Percentiles rank a stretch among this genome's conserved stretches.
phyloP scores from a whole-genome alignment of 2,113 vertebrate species.

The Gambusia holbrooki region DNA sequence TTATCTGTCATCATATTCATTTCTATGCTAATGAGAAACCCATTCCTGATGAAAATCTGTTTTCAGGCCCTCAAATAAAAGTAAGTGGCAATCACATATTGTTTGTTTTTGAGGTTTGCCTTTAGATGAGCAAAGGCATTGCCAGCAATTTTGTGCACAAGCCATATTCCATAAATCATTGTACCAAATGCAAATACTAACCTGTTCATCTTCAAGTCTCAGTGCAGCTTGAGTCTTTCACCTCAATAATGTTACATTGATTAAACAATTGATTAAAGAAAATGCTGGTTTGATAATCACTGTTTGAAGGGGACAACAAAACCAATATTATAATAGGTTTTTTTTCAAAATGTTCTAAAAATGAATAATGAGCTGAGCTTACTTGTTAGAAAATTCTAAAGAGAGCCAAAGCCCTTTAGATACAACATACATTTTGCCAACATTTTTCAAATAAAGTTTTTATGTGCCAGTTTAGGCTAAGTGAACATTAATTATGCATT shows the following conservation, averaged over 20 bases:
- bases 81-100: slow-evolving; percentile 79
- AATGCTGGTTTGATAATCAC: slow-evolving; percentile 49
- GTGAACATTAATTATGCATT: too few species aligned
- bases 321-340: slow-evolving; percentile 20
- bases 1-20: slow-evolving; percentile 86
- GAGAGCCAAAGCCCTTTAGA: neutral
- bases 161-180: slow-evolving; percentile 69
- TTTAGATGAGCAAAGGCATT: slow-evolving; percentile 75
- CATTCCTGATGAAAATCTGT: slow-evolving; percentile 75
- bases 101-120: slow-evolving; percentile 74
- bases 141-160: slow-evolving; percentile 52
- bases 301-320: slow-evolving; percentile 63
- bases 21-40: slow-evolving; percentile 83
- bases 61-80: slow-evolving; percentile 75
- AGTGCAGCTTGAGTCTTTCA: slow-evolving; percentile 15
- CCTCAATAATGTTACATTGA: slow-evolving; percentile 35
- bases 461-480: too few species aligned
- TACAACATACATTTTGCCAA: neutral
- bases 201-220: slow-evolving; percentile 50
- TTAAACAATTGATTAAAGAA: slow-evolving; percentile 59
- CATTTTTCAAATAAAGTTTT: neutral
- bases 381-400: slow-evolving; percentile 16
- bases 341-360: slow-evolving; percentile 51
- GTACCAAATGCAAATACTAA: slow-evolving; percentile 58
- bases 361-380: slow-evolving; percentile 56